Base-by-base conservation (phyloP, 1,140 invertebrate species). In the Orius insidiosus region DNA sequence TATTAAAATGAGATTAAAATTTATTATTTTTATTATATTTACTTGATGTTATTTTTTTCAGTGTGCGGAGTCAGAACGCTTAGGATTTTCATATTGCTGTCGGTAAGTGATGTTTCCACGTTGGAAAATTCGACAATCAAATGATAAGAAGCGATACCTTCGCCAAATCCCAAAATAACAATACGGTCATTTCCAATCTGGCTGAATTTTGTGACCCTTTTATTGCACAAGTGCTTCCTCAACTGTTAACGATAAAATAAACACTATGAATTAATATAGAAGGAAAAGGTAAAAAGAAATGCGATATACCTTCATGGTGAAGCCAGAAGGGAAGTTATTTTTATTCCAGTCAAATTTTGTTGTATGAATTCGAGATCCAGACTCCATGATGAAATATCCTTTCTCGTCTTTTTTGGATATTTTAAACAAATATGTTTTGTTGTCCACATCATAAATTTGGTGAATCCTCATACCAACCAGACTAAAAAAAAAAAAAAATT, bases 321-420 rank as follows among this genome's bases (percentile, higher is more conserved):
- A 98, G 1, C 90, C 87, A 10, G 89, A 95, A 1, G 93, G 92
- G 14, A 85, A 78, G 38, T 78, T 72, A 75, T 93, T 93, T 69
- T 99, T 99, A 1, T 93, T 92, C 95, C 95, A 99, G 61, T 98
- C 92, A 69, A 89, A 98, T 15, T 72, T 78, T 11, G 96, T 98
- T 42, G 77, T 80, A 62, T 99, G 95, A 52, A 98, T 80, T 44
- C 93, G 68, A 48, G 78, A 82, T 1, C 92, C 95, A 5, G 93
- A 98, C 70, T 99, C 96, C 3, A 99, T 62, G 3, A 99, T 61
- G 39, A 99, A 63, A 6, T 95, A 70, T 50, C 69, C 70, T 67
- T 98, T 98, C 56, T 88, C 74, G 57, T 83, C 81, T 7, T 70
- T 74, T 49, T 74, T 67, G 60, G 85, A 80, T 14, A 99, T 68